These are phyloP conservation scores for Zapus hudsonius DNA, from an alignment of 2,113 vertebrate species.

Conservation along the genomic window DNA sequence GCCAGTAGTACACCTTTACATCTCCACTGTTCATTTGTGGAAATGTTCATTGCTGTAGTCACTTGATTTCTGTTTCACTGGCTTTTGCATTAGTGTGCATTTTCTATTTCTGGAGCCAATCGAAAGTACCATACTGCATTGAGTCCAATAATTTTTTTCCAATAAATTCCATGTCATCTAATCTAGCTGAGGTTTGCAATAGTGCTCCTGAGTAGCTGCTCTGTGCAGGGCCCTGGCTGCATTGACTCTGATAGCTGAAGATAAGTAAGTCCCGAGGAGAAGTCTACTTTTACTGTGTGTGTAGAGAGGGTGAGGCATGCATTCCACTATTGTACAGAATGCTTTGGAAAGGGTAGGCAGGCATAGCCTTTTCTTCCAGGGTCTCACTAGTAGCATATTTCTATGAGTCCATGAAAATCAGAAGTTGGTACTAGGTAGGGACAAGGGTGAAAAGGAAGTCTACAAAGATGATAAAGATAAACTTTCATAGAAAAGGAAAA, in stretches of 20 bases:
- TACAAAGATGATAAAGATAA: not conserved
- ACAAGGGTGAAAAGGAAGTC: not conserved
- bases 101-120: not conserved
- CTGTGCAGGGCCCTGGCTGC: not conserved
- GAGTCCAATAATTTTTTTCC: not conserved
- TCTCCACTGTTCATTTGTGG: not conserved
- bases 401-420: not conserved
- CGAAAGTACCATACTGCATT: no score
- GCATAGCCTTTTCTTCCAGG: not conserved
- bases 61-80: not conserved
- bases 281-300: not conserved
- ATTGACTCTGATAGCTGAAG: not conserved
- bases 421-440: not conserved
- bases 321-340: rapidly evolving
- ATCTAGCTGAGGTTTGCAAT: not conserved
- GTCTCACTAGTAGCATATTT: not conserved
- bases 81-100: not conserved
- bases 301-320: not conserved
- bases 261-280: not conserved
- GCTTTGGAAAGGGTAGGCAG: not conserved
- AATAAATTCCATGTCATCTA: not conserved
- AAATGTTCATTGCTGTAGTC: not conserved
- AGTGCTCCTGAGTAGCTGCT: not conserved
- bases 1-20: not conserved
- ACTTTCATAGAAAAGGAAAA: slow-evolving; percentile 19